phyloP scores from a whole-genome alignment of 1,140 invertebrate genomes.

The Meloidogyne hapla region DNA sequence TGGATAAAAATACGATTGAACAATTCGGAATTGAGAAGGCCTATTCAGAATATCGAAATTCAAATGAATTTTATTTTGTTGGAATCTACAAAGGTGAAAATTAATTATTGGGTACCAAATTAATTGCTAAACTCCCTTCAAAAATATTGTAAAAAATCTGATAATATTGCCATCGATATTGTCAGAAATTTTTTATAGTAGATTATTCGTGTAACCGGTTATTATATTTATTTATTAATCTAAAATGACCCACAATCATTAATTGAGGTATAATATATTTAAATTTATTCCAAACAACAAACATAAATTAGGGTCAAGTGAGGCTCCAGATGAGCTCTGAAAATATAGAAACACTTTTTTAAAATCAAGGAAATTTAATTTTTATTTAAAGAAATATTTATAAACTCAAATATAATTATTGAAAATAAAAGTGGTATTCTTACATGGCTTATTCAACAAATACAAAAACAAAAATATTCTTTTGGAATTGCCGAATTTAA shows the following conservation, averaged over 20 bases:
- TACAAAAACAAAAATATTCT: not conserved
- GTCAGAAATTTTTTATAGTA: too few species aligned
- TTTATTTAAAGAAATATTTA: not conserved
- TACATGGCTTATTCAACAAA: not conserved
- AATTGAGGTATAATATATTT: too few species aligned
- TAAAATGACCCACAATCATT: too few species aligned
- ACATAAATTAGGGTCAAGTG: too few species aligned
- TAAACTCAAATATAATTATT: not conserved
- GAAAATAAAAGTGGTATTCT: not conserved
- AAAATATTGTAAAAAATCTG: too few species aligned
- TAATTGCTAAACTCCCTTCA: too few species aligned
- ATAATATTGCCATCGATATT: too few species aligned
- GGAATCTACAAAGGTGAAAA: not conserved
- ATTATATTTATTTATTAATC: too few species aligned
- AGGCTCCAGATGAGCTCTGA: too few species aligned
- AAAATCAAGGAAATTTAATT: not conserved
- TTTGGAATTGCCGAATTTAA: not conserved
- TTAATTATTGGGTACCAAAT: not conserved
- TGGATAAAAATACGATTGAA: not conserved
- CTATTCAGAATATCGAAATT: not conserved
- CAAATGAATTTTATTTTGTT: not conserved
- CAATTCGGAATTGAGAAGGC: not conserved
- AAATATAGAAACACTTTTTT: not conserved
- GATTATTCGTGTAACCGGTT: too few species aligned
- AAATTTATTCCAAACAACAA: too few species aligned